Conservation (phyloP, 2,113 vertebrate genomes). For the Tinamus guttatus region DNA sequence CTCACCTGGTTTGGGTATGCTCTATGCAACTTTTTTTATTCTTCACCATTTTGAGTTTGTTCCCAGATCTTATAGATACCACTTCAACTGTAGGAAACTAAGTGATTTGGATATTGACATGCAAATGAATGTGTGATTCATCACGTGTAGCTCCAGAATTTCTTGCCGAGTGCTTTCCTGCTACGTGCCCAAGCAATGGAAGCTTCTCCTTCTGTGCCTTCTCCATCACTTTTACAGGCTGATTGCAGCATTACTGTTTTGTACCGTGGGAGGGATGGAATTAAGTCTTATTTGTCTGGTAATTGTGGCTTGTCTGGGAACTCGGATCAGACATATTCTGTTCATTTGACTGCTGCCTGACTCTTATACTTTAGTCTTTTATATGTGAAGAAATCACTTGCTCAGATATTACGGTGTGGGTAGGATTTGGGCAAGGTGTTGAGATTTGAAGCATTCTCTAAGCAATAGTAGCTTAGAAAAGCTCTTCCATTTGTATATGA, state of each 20-base stretch:
- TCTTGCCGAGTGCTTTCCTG: background rate
- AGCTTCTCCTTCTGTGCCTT: background rate
- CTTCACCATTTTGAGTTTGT: background rate
- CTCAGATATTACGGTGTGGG: background rate
- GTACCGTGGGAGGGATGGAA: background rate
- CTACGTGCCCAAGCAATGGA: accelerated
- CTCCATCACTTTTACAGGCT: background rate
- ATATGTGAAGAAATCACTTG: background rate
- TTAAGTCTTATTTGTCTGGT: background rate
- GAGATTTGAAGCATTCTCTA: background rate
- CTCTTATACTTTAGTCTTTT: background rate
- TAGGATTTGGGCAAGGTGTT: background rate
- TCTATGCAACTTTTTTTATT: background rate
- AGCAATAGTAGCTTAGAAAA: background rate
- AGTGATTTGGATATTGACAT: background rate
- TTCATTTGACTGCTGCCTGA: background rate
- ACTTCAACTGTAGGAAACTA: background rate
- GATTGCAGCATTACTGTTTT: background rate
- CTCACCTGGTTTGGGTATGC: background rate
- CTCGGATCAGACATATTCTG: background rate
- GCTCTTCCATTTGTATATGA: background rate
- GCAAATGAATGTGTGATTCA: background rate
- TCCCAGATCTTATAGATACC: background rate
- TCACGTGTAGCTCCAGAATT: background rate
- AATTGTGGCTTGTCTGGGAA: background rate